Conservation (phyloP, 2,797 vertebrate genomes). For the Ataeniobius toweri region DNA sequence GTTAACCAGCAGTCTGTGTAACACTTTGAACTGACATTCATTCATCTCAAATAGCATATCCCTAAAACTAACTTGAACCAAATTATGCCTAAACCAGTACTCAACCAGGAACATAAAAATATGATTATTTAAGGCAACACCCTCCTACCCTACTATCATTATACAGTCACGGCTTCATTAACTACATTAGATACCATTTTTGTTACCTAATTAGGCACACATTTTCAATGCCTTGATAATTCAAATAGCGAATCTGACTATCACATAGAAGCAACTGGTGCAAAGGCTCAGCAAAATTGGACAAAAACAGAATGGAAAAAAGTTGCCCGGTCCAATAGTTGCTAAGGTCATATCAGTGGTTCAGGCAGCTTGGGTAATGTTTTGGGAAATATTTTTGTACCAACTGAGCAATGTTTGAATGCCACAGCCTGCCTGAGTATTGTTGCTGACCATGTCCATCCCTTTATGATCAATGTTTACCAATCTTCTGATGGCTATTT, state of each 20-base stretch:
- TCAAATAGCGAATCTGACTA: neutral
- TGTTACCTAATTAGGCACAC: neutral
- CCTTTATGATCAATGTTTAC: no score
- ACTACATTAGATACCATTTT: neutral
- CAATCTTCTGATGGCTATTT: no score
- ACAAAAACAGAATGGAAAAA: neutral
- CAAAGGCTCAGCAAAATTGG: no score
- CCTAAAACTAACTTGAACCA: neutral
- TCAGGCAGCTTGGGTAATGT: no score
- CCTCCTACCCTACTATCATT: neutral
- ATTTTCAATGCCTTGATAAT: neutral
- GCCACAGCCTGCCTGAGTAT: no score
- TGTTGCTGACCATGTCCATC: no score
- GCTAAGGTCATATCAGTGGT: no score
- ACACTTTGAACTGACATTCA: neutral
- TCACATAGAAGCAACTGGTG: neutral
- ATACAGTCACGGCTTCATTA: neutral
- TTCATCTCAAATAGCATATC: neutral
- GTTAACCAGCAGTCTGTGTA: neutral
- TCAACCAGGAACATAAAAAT: no score
- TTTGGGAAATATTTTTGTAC: no score
- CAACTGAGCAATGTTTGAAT: no score
- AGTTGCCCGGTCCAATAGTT: neutral
- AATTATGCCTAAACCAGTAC: no score
- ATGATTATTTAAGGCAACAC: neutral